A percentile compares a stretch with the other conserved stretches of the same genome.
Evolutionary conservation across 2,888 invertebrate species (phyloP).

Genomic region (Tuta absoluta): DNA sequence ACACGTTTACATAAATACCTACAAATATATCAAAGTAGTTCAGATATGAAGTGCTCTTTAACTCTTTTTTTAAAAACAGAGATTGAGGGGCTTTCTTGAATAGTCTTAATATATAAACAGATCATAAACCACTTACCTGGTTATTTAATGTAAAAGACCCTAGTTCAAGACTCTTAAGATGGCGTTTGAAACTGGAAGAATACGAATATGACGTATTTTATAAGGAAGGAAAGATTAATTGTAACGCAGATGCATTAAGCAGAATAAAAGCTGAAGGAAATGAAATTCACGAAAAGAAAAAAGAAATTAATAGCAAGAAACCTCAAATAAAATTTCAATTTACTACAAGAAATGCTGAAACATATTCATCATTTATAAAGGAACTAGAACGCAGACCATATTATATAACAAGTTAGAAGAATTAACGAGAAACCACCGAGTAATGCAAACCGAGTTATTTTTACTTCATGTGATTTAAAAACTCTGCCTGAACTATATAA

Average conservation of each 20-base stretch:
- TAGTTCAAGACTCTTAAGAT: conserved; percentile 30
- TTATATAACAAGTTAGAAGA: conserved; percentile 18
- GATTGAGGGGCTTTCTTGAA: too few species aligned
- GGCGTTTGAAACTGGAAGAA: conserved; percentile 32
- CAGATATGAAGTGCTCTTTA: too few species aligned
- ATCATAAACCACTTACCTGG: conserved; percentile 29
- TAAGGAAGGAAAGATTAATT: conserved; percentile 33
- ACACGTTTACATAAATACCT: too few species aligned
- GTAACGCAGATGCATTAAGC: conserved; percentile 34
- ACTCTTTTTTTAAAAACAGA: too few species aligned
- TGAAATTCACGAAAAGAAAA: too few species aligned
- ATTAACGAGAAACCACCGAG: conserved; percentile 14
- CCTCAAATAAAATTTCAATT: neutral
- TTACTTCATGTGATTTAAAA: conserved; percentile 28
- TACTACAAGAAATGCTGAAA: conserved; percentile 27
- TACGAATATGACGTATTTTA: conserved; percentile 33
- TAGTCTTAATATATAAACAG: conserved; percentile 20
- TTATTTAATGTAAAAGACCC: conserved; percentile 29
- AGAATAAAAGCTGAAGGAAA: conserved; percentile 19
- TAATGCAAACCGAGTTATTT: conserved; percentile 23
- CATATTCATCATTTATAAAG: conserved; percentile 31
- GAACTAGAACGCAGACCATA: conserved; percentile 30
- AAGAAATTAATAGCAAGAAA: too few species aligned
- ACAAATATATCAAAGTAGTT: too few species aligned
- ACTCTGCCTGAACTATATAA: neutral